Base-by-base conservation (phyloP, 2,113 vertebrate species). In the Hydrochoerus hydrochaeris region DNA sequence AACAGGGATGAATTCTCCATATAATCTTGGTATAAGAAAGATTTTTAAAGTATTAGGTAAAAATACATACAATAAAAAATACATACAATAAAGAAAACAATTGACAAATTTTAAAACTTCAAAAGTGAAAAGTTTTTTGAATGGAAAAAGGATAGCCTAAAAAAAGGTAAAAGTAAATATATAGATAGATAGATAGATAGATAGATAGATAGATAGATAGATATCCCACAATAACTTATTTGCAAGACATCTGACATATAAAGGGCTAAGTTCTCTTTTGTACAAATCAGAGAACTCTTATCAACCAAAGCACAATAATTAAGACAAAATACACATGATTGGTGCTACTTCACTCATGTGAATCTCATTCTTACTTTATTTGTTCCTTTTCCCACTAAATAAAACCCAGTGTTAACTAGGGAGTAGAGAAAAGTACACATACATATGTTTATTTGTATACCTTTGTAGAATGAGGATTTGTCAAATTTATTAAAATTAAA, bases 401-500 rank as follows among this genome's bases (percentile, higher is more conserved):
- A 69, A 82, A 5, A 75, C 10, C 35, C 28, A 28, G 0, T 52
- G 28, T 60, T 67, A 41, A 7, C 38, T 24, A 19, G 7, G 30
- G 12, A 41, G 1, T 86, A 32, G 71, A 52, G 19, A 85, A 60
- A 85, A 30, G 14, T 46, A 5, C 28, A 87, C 17, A n/a, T 71
- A 87, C 69, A 22, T 28, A 11, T 32, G 22, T 54, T 65, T 91
- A 62, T 89, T 54, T 67, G 57, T 73, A n/a, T 38, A 85, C 60
- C 4, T 54, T 92, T 73, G 83, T 71, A 80, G 24, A 38, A 78
- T 38, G 58, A 88, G n/a, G 63, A 89, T 62, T 96, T 86, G 28
- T 90, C 65, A 49, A 71, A 58, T 84, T 54, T 52, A 67, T 60
- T 60, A 86, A 90, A 78, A n/a, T 57, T 95, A 85, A 96, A 89